Base-by-base conservation (phyloP, 2,113 vertebrate species). In the Willisornis vidua region DNA sequence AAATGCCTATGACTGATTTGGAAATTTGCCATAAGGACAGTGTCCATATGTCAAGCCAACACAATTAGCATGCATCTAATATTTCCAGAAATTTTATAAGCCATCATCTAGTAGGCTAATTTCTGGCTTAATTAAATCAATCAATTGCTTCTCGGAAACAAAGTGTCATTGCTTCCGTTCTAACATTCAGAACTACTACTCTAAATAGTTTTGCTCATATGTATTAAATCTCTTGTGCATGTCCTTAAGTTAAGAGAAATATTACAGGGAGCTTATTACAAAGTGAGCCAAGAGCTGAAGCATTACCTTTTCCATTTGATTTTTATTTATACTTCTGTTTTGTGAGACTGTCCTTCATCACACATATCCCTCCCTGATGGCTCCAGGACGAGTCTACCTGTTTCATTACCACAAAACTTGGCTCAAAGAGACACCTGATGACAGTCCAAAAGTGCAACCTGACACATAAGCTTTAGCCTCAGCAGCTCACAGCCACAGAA, bases 81-180 rank as follows among this genome's bases (percentile, higher is more conserved):
- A 83, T 90, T 94, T 89, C 29, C 41, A 87, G 58, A 67, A 87
- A 45, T 58, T 35, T 87, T 92, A 87, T 61, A 37, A 87, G 54
- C 65, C 65, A 61, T 85, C 48, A 70, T 81, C 71, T 77, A 90
- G 67, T 4, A 71, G 45, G 19, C 7, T 89, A 70, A 91, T 94
- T 97, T 94, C 43, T 86, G 58, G 31, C 59, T 97, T 92, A 90
- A 89, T 74, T 95, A 79, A 91, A 80, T 93, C 67, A 92, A 61
- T 70, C 61, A 85, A n/a, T 89, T 78, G 62, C 87, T 95, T 92
- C 94, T 96, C 85, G 83, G 73, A 91, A 94, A 86, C 13, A 33
- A 70, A 86, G 45, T 82, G 90, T 62, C 59, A 28, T 83, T 93
- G 41, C 59, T 96, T 94, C 55, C 71, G 92, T 94, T 91, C 35